phyloP scores from a whole-genome alignment of 2,888 invertebrate species.

The Lasioglossum zephyrum region DNA sequence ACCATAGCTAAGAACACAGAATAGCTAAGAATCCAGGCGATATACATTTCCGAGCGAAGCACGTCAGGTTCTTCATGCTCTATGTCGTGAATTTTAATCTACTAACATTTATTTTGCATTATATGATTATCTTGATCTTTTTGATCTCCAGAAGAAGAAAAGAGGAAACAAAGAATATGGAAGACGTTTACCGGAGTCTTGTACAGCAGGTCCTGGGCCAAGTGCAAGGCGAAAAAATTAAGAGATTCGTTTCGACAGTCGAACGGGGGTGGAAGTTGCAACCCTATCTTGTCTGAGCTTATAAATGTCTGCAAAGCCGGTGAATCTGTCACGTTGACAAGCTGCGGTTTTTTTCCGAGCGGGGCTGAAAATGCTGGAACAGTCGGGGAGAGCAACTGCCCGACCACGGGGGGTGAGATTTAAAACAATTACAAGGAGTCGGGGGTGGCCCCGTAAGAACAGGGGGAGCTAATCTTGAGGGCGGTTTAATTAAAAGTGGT shows the following conservation, averaged over 20 bases:
- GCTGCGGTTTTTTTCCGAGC: slow-evolving; percentile 77
- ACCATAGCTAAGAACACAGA: background rate
- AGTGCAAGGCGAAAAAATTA: slow-evolving; percentile 50
- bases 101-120: background rate
- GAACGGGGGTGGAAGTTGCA: background rate
- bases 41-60: background rate
- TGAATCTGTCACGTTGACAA: slow-evolving; percentile 82
- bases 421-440: slow-evolving; percentile 84
- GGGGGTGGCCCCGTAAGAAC: slow-evolving; percentile 58
- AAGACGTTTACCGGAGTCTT: background rate
- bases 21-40: background rate
- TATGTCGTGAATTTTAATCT: no score
- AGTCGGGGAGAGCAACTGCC: slow-evolving; percentile 60
- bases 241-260: slow-evolving; percentile 36
- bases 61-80: no score
- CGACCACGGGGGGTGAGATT: slow-evolving; percentile 77
- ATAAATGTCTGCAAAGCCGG: slow-evolving; percentile 79
- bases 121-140: no score
- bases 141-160: background rate
- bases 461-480: slow-evolving; percentile 83
- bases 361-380: slow-evolving; percentile 70
- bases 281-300: slow-evolving; percentile 73
- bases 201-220: background rate
- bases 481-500: slow-evolving; percentile 84
- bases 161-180: background rate